Percentiles rank a stretch among this genome's conserved stretches.
Conservation (phyloP, 64 coral and sea anemone species). For the Montipora cactus region DNA sequence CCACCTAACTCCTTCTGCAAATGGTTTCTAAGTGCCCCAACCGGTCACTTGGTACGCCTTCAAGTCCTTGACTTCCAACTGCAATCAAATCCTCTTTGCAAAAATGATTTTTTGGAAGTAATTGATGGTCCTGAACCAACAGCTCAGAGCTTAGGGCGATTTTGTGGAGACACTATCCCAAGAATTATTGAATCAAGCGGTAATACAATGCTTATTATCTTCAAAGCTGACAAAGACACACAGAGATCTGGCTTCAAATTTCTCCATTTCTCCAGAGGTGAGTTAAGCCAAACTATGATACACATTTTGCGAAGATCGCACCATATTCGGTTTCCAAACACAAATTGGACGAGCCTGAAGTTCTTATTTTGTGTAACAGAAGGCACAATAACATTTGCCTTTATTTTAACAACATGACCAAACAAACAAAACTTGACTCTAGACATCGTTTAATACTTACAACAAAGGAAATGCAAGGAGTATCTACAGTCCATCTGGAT, state of each 20-base stretch:
- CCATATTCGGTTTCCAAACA: no score
- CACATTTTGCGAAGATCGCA: no score
- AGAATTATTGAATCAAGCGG: not conserved
- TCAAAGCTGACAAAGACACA: not conserved
- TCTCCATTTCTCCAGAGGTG: slow-evolving; percentile 5
- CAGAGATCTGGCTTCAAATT: slow-evolving; percentile 18
- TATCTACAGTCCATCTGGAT: no score
- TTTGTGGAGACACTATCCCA: slow-evolving; percentile 14
- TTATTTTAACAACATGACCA: no score
- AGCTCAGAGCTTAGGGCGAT: not conserved
- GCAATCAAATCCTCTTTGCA: slow-evolving; percentile 1
- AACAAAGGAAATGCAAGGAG: no score
- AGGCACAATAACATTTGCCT: no score
- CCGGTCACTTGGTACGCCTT: slow-evolving; percentile 22
- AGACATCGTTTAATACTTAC: no score
- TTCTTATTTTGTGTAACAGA: no score
- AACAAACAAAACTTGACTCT: no score
- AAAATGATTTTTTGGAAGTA: slow-evolving; percentile 3
- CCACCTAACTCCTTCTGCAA: not conserved
- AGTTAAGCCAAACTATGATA: not conserved
- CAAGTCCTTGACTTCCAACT: slow-evolving; percentile 25
- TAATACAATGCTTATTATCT: not conserved
- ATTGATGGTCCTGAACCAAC: not conserved
- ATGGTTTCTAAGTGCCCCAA: slow-evolving; percentile 26
- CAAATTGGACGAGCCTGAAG: no score